Evolutionary conservation across 1,140 invertebrate genomes (phyloP).

Genomic region (Planococcus citri): DNA sequence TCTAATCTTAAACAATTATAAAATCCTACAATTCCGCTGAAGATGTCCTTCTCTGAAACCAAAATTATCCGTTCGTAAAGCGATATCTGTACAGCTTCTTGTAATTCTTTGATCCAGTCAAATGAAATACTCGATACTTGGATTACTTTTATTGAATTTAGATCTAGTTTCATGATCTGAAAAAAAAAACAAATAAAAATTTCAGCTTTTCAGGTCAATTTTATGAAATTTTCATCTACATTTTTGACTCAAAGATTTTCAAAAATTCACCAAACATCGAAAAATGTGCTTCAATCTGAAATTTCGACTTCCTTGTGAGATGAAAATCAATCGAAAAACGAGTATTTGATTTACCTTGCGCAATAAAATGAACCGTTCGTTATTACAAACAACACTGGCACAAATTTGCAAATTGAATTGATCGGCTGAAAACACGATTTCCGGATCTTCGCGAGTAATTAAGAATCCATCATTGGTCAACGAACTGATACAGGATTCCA

Average conservation of each 20-base stretch:
- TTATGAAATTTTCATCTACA: background rate
- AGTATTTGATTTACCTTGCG: conserved; percentile 6
- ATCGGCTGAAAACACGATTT: background rate
- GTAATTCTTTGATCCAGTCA: background rate
- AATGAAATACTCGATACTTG: background rate
- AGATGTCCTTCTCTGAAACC: background rate
- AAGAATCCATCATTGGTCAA: background rate
- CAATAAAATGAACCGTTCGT: background rate
- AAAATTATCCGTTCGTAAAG: background rate
- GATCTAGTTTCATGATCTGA: background rate
- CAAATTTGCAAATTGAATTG: background rate
- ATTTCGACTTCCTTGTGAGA: too few relatives aligned
- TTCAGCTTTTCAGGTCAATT: too few relatives aligned
- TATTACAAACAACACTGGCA: background rate
- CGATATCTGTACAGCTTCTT: background rate
- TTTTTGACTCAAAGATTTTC: background rate
- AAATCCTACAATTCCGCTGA: conserved; percentile 8
- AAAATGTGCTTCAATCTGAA: background rate
- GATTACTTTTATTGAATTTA: background rate
- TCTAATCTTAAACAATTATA: background rate
- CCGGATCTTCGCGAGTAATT: background rate
- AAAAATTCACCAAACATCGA: too few relatives aligned
- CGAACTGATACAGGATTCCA: background rate
- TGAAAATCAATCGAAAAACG: background rate
- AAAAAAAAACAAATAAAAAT: background rate